These are phyloP conservation scores for Habroteleia sp. DNA, from an alignment of 2,888 invertebrate genomes.

Conservation along the genomic window DNA sequence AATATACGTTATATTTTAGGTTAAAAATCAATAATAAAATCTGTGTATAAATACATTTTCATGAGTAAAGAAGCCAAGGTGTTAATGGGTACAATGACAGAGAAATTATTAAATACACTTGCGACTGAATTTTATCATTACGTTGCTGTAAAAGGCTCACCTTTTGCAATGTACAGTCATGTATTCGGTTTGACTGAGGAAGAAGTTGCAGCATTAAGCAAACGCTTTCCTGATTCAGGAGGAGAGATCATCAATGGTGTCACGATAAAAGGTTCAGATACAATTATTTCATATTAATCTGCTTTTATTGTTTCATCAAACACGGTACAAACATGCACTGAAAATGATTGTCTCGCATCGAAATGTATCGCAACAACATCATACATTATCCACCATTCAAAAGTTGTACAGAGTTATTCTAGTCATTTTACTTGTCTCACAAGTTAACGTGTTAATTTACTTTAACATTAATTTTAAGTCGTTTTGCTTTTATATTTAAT, in stretches of 20 bases:
- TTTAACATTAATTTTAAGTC: no score
- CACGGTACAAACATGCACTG: neutral
- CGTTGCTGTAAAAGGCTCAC: slow-evolving; percentile 89
- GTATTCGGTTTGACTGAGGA: slow-evolving; percentile 89
- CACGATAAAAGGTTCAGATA: slow-evolving; percentile 83
- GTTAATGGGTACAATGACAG: slow-evolving; percentile 63
- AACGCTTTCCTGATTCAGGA: slow-evolving; percentile 86
- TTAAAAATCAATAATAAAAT: slow-evolving; percentile 34
- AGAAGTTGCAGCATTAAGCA: slow-evolving; percentile 86
- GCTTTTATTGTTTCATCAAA: neutral
- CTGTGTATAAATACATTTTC: slow-evolving; percentile 13
- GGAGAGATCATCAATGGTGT: slow-evolving; percentile 87
- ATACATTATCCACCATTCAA: no score
- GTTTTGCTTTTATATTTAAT: no score
- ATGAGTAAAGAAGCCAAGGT: slow-evolving; percentile 24
- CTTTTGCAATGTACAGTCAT: slow-evolving; percentile 88
- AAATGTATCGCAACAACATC: no score
- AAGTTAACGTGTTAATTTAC: no score
- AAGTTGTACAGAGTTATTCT: no score
- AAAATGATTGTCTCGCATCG: neutral
- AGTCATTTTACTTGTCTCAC: no score
- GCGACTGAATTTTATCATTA: slow-evolving; percentile 85
- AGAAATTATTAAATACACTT: slow-evolving; percentile 77
- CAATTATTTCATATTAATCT: slow-evolving; percentile 4
- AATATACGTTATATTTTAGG: slow-evolving; percentile 35